Percentiles rank a stretch among this genome's conserved stretches.
Conservation (phyloP, 92 coral and sea anemone species). For the Heliopora coerulea region DNA sequence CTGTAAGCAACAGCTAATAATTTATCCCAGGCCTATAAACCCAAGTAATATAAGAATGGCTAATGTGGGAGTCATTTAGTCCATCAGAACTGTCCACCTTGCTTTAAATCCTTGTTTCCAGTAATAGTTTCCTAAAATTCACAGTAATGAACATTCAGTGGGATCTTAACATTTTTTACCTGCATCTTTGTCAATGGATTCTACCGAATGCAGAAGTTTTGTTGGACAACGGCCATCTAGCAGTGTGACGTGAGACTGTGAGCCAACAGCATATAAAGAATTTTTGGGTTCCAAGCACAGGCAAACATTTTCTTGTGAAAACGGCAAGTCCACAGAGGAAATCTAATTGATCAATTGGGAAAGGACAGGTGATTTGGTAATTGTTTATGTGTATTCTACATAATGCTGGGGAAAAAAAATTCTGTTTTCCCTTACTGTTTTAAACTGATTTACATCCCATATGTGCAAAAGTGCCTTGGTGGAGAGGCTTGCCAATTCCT, state of each 20-base stretch:
- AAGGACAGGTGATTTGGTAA: neutral
- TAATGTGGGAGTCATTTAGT: too few relatives aligned
- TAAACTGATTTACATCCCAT: constrained; percentile 74
- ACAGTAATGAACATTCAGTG: too few relatives aligned
- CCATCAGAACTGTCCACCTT: too few relatives aligned
- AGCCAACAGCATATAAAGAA: constrained; percentile 87
- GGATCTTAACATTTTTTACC: constrained; percentile 54
- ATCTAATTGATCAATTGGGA: constrained; percentile 19
- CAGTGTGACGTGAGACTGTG: constrained; percentile 84
- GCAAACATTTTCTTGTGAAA: constrained; percentile 79
- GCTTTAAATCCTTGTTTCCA: too few relatives aligned
- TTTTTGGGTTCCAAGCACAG: constrained; percentile 68
- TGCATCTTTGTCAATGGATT: constrained; percentile 82
- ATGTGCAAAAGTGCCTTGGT: constrained; percentile 74
- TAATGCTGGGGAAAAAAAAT: neutral
- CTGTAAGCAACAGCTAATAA: too few relatives aligned
- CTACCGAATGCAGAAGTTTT: constrained; percentile 53
- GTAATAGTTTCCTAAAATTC: too few relatives aligned
- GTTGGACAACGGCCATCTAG: constrained; percentile 63
- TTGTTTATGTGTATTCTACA: neutral
- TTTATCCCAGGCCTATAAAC: too few relatives aligned
- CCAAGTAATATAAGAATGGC: too few relatives aligned
- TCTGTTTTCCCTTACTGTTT: constrained; percentile 42
- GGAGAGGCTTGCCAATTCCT: constrained; percentile 89
- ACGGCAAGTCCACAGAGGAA: constrained; percentile 58